These are phyloP conservation scores for Leptinotarsa texana DNA, from an alignment of 1,140 invertebrate genomes.

Conservation along the genomic window DNA sequence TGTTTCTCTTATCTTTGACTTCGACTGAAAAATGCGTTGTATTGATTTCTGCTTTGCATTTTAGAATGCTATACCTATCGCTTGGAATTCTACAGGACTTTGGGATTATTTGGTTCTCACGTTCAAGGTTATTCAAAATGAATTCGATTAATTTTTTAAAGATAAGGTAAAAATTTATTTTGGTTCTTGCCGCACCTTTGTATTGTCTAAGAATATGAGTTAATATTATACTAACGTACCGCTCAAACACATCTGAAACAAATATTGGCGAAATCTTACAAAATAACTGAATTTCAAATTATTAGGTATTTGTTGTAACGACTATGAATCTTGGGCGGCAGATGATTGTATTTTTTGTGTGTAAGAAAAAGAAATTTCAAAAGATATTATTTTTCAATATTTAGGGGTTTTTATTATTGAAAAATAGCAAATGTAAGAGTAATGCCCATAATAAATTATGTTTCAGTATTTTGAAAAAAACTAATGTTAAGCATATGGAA, in stretches of 20 bases:
- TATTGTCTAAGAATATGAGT: background rate
- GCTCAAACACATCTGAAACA: background rate
- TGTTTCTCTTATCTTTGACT: background rate
- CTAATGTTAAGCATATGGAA: too few species aligned
- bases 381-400: too few species aligned
- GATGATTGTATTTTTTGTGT: too few species aligned
- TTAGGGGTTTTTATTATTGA: too few species aligned
- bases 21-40: background rate
- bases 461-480: too few species aligned
- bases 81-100: background rate
- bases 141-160: background rate
- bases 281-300: background rate
- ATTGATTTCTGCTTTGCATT: constrained; percentile 10
- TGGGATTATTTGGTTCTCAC: background rate
- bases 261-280: background rate
- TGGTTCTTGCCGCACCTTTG: background rate
- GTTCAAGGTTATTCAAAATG: too few species aligned
- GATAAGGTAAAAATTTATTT: background rate
- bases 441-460: too few species aligned
- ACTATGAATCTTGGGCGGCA: too few species aligned
- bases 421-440: too few species aligned
- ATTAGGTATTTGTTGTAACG: background rate
- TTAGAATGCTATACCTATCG: background rate
- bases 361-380: too few species aligned
- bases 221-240: background rate